A percentile compares a stretch with the other conserved stretches of the same genome.
These are phyloP conservation scores for Pinctada fucata DNA, from an alignment of 2,888 invertebrate species.

Conservation along the genomic window DNA sequence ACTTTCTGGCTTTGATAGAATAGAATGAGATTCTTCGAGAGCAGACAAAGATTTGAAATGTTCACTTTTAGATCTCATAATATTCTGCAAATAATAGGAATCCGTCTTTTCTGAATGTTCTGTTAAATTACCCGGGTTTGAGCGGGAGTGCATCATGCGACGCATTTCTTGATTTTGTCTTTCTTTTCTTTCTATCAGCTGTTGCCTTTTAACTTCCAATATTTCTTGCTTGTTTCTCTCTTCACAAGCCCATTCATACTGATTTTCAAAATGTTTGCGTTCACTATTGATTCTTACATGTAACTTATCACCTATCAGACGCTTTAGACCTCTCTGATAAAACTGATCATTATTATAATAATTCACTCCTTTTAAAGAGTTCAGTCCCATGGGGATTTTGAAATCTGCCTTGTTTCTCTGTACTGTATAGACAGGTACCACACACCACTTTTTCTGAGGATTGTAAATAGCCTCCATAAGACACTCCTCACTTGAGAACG, in stretches of 20 bases:
- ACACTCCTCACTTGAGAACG: constrained; percentile 62
- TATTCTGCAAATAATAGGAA: not conserved
- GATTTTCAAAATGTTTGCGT: constrained; percentile 22
- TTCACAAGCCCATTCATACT: constrained; percentile 13
- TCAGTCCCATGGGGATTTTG: constrained; percentile 59
- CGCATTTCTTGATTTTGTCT: not conserved
- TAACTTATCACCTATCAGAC: constrained; percentile 57
- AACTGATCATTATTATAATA: constrained; percentile 61
- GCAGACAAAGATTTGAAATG: too few species aligned
- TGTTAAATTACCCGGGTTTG: too few species aligned
- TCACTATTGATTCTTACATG: constrained; percentile 35
- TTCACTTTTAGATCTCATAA: not conserved
- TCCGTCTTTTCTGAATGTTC: too few species aligned
- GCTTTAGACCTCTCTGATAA: constrained; percentile 53
- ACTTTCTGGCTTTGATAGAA: not conserved
- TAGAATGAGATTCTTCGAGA: too few species aligned
- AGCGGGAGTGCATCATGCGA: too few species aligned
- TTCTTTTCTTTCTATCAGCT: not conserved
- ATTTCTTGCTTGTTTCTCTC: not conserved
- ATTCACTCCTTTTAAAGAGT: constrained; percentile 63
- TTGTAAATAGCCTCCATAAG: constrained; percentile 65
- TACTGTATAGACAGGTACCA: constrained; percentile 65
- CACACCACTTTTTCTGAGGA: constrained; percentile 62
- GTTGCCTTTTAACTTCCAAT: not conserved
- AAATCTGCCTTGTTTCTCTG: constrained; percentile 47